Conservation (phyloP, 2,797 vertebrate species). For the Phoxinus dragarum region DNA sequence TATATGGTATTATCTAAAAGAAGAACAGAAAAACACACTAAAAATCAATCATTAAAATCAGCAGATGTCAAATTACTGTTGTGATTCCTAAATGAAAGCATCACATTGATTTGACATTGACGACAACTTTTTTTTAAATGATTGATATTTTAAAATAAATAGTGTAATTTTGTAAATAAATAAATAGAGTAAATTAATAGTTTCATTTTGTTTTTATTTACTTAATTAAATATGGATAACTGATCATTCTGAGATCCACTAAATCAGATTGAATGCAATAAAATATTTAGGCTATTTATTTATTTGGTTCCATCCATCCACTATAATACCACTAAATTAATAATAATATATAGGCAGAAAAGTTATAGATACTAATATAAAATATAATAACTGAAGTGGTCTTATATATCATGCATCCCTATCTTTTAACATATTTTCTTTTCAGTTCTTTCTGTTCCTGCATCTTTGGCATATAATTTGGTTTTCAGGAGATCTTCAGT, state of each 20-base stretch:
- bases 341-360: background rate
- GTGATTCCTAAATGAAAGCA: background rate
- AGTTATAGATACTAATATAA: background rate
- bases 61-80: background rate
- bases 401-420: background rate
- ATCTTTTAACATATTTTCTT: background rate
- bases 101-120: background rate
- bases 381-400: background rate
- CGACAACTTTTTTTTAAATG: background rate
- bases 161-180: background rate
- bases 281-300: background rate
- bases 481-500: conserved; percentile 8
- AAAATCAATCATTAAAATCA: background rate
- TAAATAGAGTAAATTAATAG: too few relatives aligned
- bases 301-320: background rate
- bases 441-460: background rate
- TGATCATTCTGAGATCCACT: background rate
- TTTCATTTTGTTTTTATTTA: background rate
- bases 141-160: background rate
- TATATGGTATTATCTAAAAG: background rate
- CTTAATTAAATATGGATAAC: background rate
- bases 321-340: background rate
- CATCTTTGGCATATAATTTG: background rate
- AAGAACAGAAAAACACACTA: background rate
- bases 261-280: background rate